These are phyloP conservation scores for Apamea epomidion DNA, from an alignment of 2,888 invertebrate genomes.

Conservation along the genomic window DNA sequence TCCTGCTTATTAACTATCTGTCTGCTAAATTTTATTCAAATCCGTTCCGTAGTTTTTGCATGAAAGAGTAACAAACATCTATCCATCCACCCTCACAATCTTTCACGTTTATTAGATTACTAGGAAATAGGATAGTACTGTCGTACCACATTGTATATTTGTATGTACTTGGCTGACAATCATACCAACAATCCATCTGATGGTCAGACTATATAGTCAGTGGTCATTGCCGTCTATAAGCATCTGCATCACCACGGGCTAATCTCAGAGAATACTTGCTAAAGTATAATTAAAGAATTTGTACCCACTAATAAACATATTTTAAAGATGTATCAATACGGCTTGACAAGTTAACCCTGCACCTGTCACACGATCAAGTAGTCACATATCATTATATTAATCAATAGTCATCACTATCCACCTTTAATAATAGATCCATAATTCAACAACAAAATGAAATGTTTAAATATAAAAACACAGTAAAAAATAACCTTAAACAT, in stretches of 20 bases:
- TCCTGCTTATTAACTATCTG: too few relatives aligned
- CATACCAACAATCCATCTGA: background rate
- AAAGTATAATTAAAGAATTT: constrained; percentile 7
- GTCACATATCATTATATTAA: constrained; percentile 42
- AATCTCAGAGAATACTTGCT: background rate
- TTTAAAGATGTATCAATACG: constrained; percentile 15
- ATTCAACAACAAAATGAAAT: constrained; percentile 33
- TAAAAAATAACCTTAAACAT: constrained; percentile 24
- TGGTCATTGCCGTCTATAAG: background rate
- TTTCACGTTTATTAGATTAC: too few relatives aligned
- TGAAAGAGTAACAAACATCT: too few relatives aligned
- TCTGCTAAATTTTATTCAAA: too few relatives aligned
- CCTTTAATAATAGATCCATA: constrained; percentile 36
- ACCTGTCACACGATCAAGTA: constrained; percentile 49
- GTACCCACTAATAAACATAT: background rate
- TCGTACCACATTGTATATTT: too few relatives aligned
- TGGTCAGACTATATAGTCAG: background rate
- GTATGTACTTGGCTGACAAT: too few relatives aligned
- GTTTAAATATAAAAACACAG: constrained; percentile 13
- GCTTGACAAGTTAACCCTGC: constrained; percentile 52
- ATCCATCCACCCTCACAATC: too few relatives aligned
- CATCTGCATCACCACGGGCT: background rate
- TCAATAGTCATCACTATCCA: constrained; percentile 43
- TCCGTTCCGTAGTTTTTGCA: too few relatives aligned
- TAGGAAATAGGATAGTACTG: too few relatives aligned